phyloP scores from a whole-genome alignment of 1,140 invertebrate species.

The Pseudomyrmex flavicornis region DNA sequence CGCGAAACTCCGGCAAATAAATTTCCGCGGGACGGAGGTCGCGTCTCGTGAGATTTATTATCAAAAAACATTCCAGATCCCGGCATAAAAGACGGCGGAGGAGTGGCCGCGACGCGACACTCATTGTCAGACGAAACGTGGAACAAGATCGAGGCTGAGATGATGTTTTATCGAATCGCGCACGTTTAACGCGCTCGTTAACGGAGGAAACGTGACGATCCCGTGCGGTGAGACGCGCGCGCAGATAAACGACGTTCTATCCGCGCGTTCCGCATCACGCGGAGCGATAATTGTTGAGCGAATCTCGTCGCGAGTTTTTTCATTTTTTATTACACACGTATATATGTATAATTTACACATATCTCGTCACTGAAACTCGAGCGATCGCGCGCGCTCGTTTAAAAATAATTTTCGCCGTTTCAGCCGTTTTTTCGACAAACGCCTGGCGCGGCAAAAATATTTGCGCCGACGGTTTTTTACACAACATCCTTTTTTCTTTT shows the following conservation, averaged over 20 bases:
- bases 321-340: not conserved
- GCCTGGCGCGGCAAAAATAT: no score
- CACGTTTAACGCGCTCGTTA: slow-evolving; percentile 46
- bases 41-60: slow-evolving; percentile 59
- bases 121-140: slow-evolving; percentile 5
- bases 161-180: slow-evolving; percentile 40
- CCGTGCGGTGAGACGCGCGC: not conserved
- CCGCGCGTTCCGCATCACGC: not conserved
- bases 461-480: no score
- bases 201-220: slow-evolving; percentile 44
- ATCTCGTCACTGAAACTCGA: not conserved
- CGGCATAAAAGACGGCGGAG: slow-evolving; percentile 27
- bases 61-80: slow-evolving; percentile 43
- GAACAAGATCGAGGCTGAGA: slow-evolving; percentile 10
- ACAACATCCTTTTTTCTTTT: no score
- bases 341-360: no score
- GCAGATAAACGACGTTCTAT: slow-evolving; percentile 1
- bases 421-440: not conserved
- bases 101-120: slow-evolving; percentile 2
- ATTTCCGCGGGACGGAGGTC: slow-evolving; percentile 10
- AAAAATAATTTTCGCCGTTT: slow-evolving; percentile 23
- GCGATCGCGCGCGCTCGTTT: not conserved
- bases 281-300: slow-evolving; percentile 7
- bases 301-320: slow-evolving; percentile 39
- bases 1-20: slow-evolving; percentile 56